These are phyloP conservation scores for Rhogogaster chlorosoma DNA, from an alignment of 2,888 invertebrate species.

Conservation along the genomic window DNA sequence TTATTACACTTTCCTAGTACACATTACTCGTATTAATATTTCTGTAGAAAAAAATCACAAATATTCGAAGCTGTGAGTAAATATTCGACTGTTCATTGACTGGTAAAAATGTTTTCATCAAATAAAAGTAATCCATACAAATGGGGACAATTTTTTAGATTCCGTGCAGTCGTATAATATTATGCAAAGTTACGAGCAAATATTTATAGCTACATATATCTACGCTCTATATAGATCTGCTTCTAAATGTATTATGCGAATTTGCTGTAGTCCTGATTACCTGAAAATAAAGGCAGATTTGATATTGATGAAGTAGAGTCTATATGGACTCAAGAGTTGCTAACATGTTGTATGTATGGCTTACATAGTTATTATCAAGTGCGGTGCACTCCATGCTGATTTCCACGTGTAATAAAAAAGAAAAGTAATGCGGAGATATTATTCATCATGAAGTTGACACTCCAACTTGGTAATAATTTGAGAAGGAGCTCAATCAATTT, in stretches of 20 bases:
- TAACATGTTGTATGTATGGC: not conserved
- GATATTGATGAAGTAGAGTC: not conserved
- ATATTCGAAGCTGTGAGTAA: not conserved
- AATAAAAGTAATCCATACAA: not conserved
- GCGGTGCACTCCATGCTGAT: not conserved
- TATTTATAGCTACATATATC: not conserved
- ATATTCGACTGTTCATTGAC: not conserved
- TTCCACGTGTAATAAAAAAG: not conserved
- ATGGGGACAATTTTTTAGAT: not conserved
- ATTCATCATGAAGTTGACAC: too few relatives aligned
- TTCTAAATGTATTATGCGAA: not conserved
- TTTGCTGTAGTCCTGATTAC: not conserved
- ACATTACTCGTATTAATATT: not conserved
- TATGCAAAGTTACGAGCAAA: not conserved
- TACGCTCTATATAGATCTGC: not conserved
- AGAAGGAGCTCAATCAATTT: too few relatives aligned
- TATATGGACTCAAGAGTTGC: not conserved
- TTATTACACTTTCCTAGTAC: not conserved
- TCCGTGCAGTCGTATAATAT: not conserved
- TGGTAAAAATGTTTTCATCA: not conserved
- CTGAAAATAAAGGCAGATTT: not conserved
- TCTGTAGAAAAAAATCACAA: not conserved
- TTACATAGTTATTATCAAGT: not conserved
- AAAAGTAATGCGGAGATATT: slow-evolving; percentile 4
- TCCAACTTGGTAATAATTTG: too few relatives aligned